Evolutionary conservation across 2,888 invertebrate species (phyloP).

Genomic region (Ichneumon xanthorius): DNA sequence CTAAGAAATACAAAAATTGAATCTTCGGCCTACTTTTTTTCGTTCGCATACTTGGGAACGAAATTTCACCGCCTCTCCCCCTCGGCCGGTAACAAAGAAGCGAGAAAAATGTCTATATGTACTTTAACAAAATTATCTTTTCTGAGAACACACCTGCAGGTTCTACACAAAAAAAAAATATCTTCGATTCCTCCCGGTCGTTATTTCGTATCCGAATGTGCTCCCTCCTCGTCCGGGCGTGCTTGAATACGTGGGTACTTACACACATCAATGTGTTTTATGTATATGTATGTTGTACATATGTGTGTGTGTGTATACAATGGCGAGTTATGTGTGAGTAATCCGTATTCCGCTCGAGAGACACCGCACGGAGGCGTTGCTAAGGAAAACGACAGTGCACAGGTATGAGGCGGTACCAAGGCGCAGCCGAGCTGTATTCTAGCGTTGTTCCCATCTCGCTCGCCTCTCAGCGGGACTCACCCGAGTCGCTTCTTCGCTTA

Average conservation of each 20-base stretch:
- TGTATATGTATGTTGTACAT: too few relatives aligned
- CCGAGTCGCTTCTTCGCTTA: slow-evolving; percentile 34
- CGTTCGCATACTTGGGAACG: not conserved
- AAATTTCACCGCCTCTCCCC: slow-evolving; percentile 38
- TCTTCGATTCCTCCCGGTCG: slow-evolving; percentile 46
- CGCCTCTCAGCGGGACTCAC: not conserved
- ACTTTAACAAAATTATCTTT: slow-evolving; percentile 50
- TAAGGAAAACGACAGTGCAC: slow-evolving; percentile 69
- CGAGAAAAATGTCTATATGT: slow-evolving; percentile 10
- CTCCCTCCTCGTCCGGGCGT: slow-evolving; percentile 26
- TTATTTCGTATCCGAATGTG: slow-evolving; percentile 42
- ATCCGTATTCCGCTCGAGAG: slow-evolving; percentile 33
- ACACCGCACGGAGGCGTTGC: slow-evolving; percentile 67
- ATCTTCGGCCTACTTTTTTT: slow-evolving; percentile 53
- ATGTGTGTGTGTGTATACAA: not conserved
- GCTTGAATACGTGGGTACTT: slow-evolving; percentile 36
- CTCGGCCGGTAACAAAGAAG: slow-evolving; percentile 12
- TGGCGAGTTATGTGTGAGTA: slow-evolving; percentile 21
- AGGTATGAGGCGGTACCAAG: slow-evolving; percentile 51
- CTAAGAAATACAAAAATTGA: slow-evolving; percentile 28
- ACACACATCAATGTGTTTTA: not conserved
- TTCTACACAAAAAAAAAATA: slow-evolving; percentile 29
- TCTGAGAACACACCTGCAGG: slow-evolving; percentile 61
- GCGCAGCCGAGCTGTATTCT: slow-evolving; percentile 32
- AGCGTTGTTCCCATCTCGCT: slow-evolving; percentile 21